Evolutionary conservation across 1,140 invertebrate genomes (phyloP).

Genomic region (Paraescarpia echinospica): DNA sequence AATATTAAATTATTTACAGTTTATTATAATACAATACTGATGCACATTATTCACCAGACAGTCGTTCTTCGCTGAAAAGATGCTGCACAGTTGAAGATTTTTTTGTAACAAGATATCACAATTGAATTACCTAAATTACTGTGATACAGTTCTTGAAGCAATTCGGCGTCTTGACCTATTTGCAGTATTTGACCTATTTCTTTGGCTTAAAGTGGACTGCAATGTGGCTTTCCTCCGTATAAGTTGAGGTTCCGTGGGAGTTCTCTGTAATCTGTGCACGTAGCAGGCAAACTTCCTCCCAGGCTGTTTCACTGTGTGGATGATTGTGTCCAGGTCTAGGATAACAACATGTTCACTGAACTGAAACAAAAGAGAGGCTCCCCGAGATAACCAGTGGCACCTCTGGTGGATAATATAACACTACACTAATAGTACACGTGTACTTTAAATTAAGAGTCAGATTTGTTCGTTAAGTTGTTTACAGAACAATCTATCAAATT

Average conservation of each 20-base stretch:
- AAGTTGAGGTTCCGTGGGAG: not conserved
- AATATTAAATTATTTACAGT: not conserved
- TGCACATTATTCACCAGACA: not conserved
- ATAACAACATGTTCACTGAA: conserved; percentile 21
- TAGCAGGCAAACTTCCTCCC: conserved; percentile 20
- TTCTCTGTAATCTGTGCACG: conserved; percentile 20
- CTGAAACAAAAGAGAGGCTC: conserved; percentile 14
- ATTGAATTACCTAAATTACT: not conserved
- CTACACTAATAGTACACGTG: not conserved
- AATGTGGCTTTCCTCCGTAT: not conserved
- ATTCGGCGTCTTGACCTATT: not conserved
- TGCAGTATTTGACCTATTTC: not conserved
- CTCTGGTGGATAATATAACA: not conserved
- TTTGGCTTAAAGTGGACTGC: not conserved
- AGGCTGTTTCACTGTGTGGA: conserved; percentile 25
- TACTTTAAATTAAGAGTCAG: not conserved
- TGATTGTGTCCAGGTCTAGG: conserved; percentile 23
- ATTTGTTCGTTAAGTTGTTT: not conserved
- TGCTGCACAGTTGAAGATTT: not conserved
- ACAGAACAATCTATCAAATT: too few species aligned
- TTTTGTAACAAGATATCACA: too few species aligned
- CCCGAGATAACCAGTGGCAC: not conserved
- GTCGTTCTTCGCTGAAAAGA: not conserved
- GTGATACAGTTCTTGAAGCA: not conserved
- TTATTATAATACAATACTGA: not conserved